phyloP scores from a whole-genome alignment of 2,888 invertebrate genomes.

The Thalpophila matura region DNA sequence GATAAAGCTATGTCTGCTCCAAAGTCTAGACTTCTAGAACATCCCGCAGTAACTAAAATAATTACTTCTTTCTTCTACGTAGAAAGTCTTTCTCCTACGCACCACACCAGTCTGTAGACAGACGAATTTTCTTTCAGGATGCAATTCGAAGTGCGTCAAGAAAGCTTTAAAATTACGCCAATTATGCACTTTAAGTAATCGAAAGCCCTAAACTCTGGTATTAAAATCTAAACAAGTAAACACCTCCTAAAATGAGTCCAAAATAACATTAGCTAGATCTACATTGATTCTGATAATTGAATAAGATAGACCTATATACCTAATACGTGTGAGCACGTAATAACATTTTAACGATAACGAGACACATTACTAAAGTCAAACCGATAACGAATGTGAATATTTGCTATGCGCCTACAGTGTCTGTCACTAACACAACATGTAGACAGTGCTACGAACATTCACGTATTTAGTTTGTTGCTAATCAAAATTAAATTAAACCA shows the following conservation, averaged over 20 bases:
- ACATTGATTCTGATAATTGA: slow-evolving; percentile 50
- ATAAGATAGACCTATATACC: slow-evolving; percentile 54
- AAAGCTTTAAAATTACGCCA: too few species aligned
- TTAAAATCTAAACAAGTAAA: too few species aligned
- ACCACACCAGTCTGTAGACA: too few species aligned
- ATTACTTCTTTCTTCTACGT: too few species aligned
- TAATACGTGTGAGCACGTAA: slow-evolving; percentile 62
- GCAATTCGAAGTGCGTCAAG: too few species aligned
- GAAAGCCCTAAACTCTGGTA: too few species aligned
- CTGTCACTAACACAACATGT: slow-evolving; percentile 50
- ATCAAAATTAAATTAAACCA: slow-evolving; percentile 29
- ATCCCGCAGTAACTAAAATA: too few species aligned
- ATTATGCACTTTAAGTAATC: too few species aligned
- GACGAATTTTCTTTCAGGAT: too few species aligned
- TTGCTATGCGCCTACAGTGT: slow-evolving; percentile 53
- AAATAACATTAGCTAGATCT: slow-evolving; percentile 14
- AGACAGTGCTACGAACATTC: slow-evolving; percentile 49
- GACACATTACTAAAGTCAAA: slow-evolving; percentile 73
- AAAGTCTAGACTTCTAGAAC: too few species aligned
- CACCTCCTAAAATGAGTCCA: neutral
- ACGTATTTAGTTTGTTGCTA: slow-evolving; percentile 51
- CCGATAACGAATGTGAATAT: slow-evolving; percentile 75
- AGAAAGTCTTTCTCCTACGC: too few species aligned
- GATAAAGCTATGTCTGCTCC: too few species aligned
- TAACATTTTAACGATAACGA: slow-evolving; percentile 77